Percentiles rank a stretch among this genome's conserved stretches.
Evolutionary conservation across 2,888 invertebrate species (phyloP).

Genomic region (Cenopis cana): DNA sequence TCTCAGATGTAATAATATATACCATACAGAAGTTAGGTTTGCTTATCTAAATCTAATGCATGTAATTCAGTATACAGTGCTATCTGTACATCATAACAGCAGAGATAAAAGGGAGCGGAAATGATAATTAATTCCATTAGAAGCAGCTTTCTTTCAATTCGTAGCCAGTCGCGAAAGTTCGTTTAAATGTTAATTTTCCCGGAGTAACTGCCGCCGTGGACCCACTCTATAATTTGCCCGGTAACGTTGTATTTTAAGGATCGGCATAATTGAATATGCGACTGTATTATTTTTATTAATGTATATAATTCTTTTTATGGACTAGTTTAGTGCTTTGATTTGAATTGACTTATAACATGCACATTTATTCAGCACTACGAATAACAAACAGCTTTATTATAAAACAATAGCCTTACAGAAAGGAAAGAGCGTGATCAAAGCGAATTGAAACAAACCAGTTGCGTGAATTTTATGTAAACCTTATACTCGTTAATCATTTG

Average conservation of each 20-base stretch:
- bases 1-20: too few species aligned
- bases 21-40: conserved; percentile 29
- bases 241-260: conserved; percentile 35
- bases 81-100: conserved; percentile 41
- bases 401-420: not conserved
- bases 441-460: conserved; percentile 9
- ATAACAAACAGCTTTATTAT: not conserved
- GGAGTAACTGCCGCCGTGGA: conserved; percentile 48
- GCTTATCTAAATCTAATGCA: conserved; percentile 28
- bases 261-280: conserved; percentile 31
- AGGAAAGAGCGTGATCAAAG: conserved; percentile 20
- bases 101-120: conserved; percentile 40
- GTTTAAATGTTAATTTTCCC: conserved; percentile 63
- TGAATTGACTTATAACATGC: not conserved
- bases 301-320: conserved; percentile 8
- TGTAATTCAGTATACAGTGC: conserved; percentile 3
- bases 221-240: conserved; percentile 49
- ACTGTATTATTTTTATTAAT: conserved; percentile 6
- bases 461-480: conserved; percentile 13
- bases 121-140: conserved; percentile 49
- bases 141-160: conserved; percentile 52
- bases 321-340: conserved; percentile 13
- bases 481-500: conserved; percentile 16
- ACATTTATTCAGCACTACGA: not conserved
- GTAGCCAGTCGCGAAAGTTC: conserved; percentile 48